Base-by-base conservation (phyloP, 2,113 vertebrate species). In the Pogona vitticeps region DNA sequence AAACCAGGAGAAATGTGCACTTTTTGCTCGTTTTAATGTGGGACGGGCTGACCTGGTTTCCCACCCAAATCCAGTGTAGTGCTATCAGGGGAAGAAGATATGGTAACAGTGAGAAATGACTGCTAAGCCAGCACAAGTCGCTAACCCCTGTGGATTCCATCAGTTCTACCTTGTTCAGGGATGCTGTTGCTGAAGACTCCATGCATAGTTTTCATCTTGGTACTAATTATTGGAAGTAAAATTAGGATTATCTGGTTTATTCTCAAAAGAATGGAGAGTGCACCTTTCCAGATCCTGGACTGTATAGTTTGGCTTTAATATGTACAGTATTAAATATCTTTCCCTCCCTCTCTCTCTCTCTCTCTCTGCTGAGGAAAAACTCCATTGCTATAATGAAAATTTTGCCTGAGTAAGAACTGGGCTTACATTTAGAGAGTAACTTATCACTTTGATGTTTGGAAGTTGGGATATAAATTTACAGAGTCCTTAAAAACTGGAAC, bases 401-500 rank as follows among this genome's bases (percentile, higher is more conserved):
- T 82, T 87, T 87, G 79, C 79, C 75, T 52, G 12, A 28, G 26
- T 86, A 10, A 0, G 17, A 88, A 70, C 36, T 67, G 79, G 61
- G 31, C 21, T 90, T 83, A 86, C 46, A 63, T 78, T 12, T 13
- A 36, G 40, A 85, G 86, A 91, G 75, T 90, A 79, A 88, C 79
- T 86, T 61, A 85, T 61, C 79, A n/a, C 61, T 82, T 86, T 17
- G 88, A 3, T 88, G 46, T 58, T 88, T 79, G 33, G 85, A 85
- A 72, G 21, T 81, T 61, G 72, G 59, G 87, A 82, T 84, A 3
- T 52, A 91, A 89, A 83, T 82, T 82, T 18, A 90, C 80, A 83
- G 63, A 76, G 85, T 78, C 42, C 83, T 75, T 85, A 92, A 92
- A 90, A 90, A 86, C 73, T 72, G 15, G 52, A 17, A 33, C 71